phyloP scores from a whole-genome alignment of 1,140 invertebrate species.

The Monomorium pharaonis region DNA sequence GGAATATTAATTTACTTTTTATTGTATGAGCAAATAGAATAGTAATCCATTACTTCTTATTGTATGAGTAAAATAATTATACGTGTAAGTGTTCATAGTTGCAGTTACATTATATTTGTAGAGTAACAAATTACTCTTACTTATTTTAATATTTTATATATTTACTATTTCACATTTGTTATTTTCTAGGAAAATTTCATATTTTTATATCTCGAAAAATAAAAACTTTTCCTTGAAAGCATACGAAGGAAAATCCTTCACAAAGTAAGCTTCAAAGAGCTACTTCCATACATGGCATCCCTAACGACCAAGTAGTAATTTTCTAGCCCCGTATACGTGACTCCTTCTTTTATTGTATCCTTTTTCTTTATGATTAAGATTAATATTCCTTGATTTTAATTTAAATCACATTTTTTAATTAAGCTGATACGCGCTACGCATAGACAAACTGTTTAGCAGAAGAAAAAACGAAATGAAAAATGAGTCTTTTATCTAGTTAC shows the following conservation, averaged over 20 bases:
- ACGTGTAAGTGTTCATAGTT: neutral
- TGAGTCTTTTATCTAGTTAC: neutral
- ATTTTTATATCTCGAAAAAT: constrained; percentile 10
- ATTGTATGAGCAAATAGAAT: too few species aligned
- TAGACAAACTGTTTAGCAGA: neutral
- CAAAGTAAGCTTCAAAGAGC: neutral
- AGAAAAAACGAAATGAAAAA: constrained; percentile 10
- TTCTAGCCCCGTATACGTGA: neutral
- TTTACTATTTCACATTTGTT: neutral
- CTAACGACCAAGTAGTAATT: constrained; percentile 38
- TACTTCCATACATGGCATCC: constrained; percentile 18
- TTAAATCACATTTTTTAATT: constrained; percentile 27
- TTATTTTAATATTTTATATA: neutral
- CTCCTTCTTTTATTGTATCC: constrained; percentile 3
- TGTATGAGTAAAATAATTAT: too few species aligned
- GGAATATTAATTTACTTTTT: too few species aligned
- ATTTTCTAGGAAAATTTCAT: constrained; percentile 1
- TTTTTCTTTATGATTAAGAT: constrained; percentile 12
- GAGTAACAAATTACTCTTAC: neutral
- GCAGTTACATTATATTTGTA: neutral
- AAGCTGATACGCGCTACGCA: neutral
- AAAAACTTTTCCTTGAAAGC: neutral
- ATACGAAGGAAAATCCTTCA: neutral
- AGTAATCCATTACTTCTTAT: too few species aligned
- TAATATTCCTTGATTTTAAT: constrained; percentile 14